Evolutionary conservation across 1,140 invertebrate species (phyloP).

Genomic region (Condylostylus longicornis): DNA sequence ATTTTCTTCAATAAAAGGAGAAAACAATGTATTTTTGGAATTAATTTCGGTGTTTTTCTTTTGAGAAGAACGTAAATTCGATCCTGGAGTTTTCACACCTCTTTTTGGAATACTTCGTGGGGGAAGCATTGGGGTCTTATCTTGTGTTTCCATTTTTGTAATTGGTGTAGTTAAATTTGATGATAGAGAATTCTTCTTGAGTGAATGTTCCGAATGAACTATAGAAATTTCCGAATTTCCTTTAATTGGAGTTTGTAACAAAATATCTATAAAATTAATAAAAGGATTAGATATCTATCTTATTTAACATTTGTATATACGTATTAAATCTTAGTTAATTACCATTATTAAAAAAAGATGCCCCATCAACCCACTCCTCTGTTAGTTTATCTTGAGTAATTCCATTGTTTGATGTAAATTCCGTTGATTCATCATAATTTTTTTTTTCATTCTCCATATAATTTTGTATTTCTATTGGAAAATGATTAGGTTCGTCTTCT

Average conservation of each 20-base stretch:
- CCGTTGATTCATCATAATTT: neutral
- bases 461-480: constrained; percentile 1
- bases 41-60: neutral
- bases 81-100: constrained; percentile 7
- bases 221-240: neutral
- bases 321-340: too few relatives aligned
- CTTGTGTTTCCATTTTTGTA: neutral
- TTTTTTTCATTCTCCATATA: neutral
- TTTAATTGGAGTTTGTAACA: too few relatives aligned
- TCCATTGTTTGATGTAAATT: too few relatives aligned
- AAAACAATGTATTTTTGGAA: too few relatives aligned
- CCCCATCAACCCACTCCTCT: too few relatives aligned
- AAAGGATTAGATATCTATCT: neutral
- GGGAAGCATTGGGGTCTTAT: constrained; percentile 8
- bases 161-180: neutral
- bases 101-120: constrained; percentile 10
- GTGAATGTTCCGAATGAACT: neutral
- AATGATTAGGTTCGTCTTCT: constrained; percentile 6
- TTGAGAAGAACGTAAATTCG: constrained; percentile 7
- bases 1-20: constrained; percentile 7
- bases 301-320: neutral
- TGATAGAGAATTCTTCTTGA: neutral
- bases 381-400: too few relatives aligned
- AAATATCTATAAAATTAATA: too few relatives aligned
- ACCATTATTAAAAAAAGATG: too few relatives aligned